phyloP scores from a whole-genome alignment of 2,113 vertebrate genomes.

The Paradoxurus hermaphroditus region DNA sequence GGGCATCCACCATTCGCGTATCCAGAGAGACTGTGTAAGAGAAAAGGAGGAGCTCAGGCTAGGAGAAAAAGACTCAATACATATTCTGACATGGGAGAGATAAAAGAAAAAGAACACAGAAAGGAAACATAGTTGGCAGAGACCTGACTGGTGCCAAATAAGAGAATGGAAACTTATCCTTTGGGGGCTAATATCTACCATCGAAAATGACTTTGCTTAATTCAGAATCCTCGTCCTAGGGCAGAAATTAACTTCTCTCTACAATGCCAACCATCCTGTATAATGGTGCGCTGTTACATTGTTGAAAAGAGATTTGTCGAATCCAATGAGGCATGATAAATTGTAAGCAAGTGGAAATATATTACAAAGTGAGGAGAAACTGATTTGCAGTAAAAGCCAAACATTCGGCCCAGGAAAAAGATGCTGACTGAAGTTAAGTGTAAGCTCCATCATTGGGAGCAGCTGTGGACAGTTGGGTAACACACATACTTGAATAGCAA shows the following conservation, averaged over 20 bases:
- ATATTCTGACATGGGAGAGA: not conserved
- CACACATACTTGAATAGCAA: not conserved
- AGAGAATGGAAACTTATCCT: not conserved
- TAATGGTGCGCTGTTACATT: not conserved
- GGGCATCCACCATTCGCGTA: constrained; percentile 37
- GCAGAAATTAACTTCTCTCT: constrained; percentile 31
- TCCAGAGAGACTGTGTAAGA: not conserved
- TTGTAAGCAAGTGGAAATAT: constrained; percentile 45
- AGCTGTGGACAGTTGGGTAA: not conserved
- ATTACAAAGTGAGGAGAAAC: constrained; percentile 24
- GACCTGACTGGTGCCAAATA: not conserved
- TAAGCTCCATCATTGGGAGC: not conserved
- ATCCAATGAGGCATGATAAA: constrained; percentile 4
- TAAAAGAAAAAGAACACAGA: constrained; percentile 69
- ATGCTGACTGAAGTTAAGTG: not conserved
- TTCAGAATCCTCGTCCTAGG: constrained; percentile 26
- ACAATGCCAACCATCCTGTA: not conserved
- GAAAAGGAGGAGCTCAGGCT: constrained; percentile 26
- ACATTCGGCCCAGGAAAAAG: not conserved
- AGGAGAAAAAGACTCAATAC: constrained; percentile 51
- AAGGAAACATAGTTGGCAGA: constrained; percentile 40
- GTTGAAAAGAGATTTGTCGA: constrained; percentile 53
- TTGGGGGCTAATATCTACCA: not conserved
- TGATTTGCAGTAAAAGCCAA: constrained; percentile 16
- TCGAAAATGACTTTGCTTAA: constrained; percentile 20